These are phyloP conservation scores for Euplexia lucipara DNA, from an alignment of 2,888 invertebrate species.

Conservation along the genomic window DNA sequence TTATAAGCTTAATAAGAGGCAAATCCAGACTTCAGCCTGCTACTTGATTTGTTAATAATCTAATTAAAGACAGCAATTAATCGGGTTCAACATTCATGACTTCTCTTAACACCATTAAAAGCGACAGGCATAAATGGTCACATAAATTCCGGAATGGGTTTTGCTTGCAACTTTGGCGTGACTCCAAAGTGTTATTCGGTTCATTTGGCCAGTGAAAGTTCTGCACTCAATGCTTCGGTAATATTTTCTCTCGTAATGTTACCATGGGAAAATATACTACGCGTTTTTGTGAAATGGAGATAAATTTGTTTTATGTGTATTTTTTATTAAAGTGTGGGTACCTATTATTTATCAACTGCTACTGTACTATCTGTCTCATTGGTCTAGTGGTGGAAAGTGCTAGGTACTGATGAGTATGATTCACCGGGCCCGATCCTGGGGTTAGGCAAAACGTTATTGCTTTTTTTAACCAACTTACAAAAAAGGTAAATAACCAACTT, in stretches of 20 bases:
- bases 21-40: too few relatives aligned
- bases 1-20: too few relatives aligned
- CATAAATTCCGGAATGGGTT: conserved; percentile 47
- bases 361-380: too few relatives aligned
- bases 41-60: too few relatives aligned
- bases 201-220: conserved; percentile 64
- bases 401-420: too few relatives aligned
- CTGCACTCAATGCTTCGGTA: conserved; percentile 56
- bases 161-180: conserved; percentile 62
- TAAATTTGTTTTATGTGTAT: background rate
- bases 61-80: background rate
- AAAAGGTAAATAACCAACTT: too few relatives aligned
- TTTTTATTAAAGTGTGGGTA: background rate
- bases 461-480: too few relatives aligned
- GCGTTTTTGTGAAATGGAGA: background rate
- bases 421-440: too few relatives aligned
- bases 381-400: too few relatives aligned
- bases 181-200: conserved; percentile 63
- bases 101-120: conserved; percentile 9
- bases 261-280: conserved; percentile 40
- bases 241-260: conserved; percentile 48
- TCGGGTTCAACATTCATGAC: background rate
- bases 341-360: too few relatives aligned
- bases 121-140: conserved; percentile 28
- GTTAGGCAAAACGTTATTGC: too few relatives aligned